These are phyloP conservation scores for Riptortus pedestris DNA, from an alignment of 1,140 invertebrate species.

Conservation along the genomic window DNA sequence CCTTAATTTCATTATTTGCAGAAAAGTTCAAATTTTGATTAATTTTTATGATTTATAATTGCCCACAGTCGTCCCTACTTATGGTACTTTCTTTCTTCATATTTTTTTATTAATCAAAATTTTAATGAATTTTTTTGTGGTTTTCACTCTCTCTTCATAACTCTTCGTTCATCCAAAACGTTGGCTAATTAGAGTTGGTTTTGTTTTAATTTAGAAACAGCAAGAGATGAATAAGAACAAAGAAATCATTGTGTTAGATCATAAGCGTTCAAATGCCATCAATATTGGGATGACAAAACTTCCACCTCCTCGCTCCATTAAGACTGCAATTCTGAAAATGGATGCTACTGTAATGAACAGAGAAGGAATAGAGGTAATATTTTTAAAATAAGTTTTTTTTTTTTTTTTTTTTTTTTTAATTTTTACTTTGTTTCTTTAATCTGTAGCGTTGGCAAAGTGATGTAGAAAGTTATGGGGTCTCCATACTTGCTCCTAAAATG, in stretches of 20 bases:
- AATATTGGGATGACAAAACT: slow-evolving; percentile 99
- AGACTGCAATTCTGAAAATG: slow-evolving; percentile 98
- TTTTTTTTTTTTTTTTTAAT: not conserved
- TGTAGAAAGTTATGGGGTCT: too few relatives aligned
- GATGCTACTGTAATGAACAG: slow-evolving; percentile 95
- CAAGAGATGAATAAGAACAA: slow-evolving; percentile 88
- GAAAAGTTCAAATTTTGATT: too few relatives aligned
- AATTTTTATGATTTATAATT: too few relatives aligned
- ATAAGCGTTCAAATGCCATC: slow-evolving; percentile 96
- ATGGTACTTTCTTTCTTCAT: too few relatives aligned
- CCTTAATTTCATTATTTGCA: too few relatives aligned
- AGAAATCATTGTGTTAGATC: slow-evolving; percentile 90
- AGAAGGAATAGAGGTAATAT: slow-evolving; percentile 83
- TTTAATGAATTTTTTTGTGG: too few relatives aligned
- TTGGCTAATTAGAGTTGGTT: too few relatives aligned
- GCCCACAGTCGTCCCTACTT: too few relatives aligned
- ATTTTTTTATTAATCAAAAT: too few relatives aligned
- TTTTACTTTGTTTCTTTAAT: not conserved
- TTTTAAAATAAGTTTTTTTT: slow-evolving; percentile 1
- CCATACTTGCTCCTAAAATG: too few relatives aligned
- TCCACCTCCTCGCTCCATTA: slow-evolving; percentile 92
- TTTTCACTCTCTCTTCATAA: too few relatives aligned
- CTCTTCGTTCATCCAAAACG: too few relatives aligned
- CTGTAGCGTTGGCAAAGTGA: not conserved
- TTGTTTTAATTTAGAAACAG: slow-evolving; percentile 87